Evolutionary conservation across 2,888 invertebrate species (phyloP), one percentile per base, ranked within the genome.

Genomic region (Drosophila leonis): DNA sequence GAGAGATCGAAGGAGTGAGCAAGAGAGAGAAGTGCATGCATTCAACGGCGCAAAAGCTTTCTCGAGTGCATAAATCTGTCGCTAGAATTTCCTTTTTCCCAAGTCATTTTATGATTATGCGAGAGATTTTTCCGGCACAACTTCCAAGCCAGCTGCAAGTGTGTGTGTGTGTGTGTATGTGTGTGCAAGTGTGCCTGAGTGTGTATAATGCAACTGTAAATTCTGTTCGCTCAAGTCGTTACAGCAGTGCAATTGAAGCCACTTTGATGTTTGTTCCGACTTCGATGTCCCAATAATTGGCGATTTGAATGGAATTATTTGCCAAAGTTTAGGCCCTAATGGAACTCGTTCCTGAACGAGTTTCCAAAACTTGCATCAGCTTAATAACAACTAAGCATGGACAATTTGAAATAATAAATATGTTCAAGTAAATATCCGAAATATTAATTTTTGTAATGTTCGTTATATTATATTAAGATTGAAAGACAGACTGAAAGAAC

Each of bases 31-130:
- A 37, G 65, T 60, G 56, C 57, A 60, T 60, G 62, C 70, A 72
- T 76, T 82, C 74, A 71, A 77, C 75, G 80, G 78, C 75, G 76
- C 88, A 80, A 88, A 88, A 87, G 90, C 87, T 88, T 82, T 88
- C 80, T 82, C 83, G 62, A 82, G 72, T 77, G 80, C 87, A 90
- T 88, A 88, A 88, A 88, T 88, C 83, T 88, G 82, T 75, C 72
- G 76, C 59, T 77, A 59, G 82, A 88, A 83, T 86, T 90, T 90
- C 90, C 80, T 88, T 82, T 83, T 72, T 49, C 48, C 81, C 80
- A 68, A 88, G 82, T 78, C 83, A 83, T 83, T 87, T 90, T 87
- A 87, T 90, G 87, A 83, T 88, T 90, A 90, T 87, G 86, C 73
- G 83, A 83, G 74, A 89, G 88, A 84, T 88, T 88, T 85, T 85